A percentile compares a stretch with the other conserved stretches of the same genome.
phyloP scores from a whole-genome alignment of 2,797 vertebrate genomes.

The Microcaecilia unicolor region DNA sequence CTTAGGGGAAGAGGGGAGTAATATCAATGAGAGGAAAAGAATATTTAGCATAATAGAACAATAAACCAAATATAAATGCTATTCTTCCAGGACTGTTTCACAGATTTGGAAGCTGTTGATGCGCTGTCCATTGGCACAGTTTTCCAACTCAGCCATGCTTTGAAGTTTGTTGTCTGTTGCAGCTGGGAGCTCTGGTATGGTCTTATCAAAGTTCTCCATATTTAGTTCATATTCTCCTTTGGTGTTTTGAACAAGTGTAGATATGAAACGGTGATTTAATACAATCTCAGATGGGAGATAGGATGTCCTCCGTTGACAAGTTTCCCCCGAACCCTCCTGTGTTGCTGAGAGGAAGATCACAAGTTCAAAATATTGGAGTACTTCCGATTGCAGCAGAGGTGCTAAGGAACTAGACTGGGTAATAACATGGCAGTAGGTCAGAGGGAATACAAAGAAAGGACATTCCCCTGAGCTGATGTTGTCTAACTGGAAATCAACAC shows the following conservation, averaged over 20 bases:
- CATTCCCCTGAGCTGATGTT: constrained; percentile 63
- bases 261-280: constrained; percentile 70
- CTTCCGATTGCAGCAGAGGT: constrained; percentile 63
- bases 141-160: constrained; percentile 76
- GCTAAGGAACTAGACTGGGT: constrained; percentile 75
- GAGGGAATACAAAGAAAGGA: constrained; percentile 86
- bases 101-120: constrained; percentile 60
- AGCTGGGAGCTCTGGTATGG: constrained; percentile 51
- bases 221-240: constrained; percentile 75
- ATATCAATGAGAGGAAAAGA: constrained; percentile 19
- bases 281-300: constrained; percentile 86
- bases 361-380: constrained; percentile 67
- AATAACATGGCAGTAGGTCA: constrained; percentile 81
- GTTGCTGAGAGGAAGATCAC: constrained; percentile 85
- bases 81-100: constrained; percentile 53
- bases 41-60: constrained; percentile 33
- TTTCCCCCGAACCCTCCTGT: constrained; percentile 87
- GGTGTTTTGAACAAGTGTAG: constrained; percentile 58
- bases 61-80: constrained; percentile 19
- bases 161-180: constrained; percentile 43
- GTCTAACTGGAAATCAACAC: constrained; percentile 80
- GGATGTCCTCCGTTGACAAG: constrained; percentile 88
- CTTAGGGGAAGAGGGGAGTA: too few relatives aligned
- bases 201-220: constrained; percentile 82
- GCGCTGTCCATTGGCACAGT: constrained; percentile 78